Evolutionary conservation across 1,140 invertebrate species (phyloP).

Genomic region (Micrasema minimum): DNA sequence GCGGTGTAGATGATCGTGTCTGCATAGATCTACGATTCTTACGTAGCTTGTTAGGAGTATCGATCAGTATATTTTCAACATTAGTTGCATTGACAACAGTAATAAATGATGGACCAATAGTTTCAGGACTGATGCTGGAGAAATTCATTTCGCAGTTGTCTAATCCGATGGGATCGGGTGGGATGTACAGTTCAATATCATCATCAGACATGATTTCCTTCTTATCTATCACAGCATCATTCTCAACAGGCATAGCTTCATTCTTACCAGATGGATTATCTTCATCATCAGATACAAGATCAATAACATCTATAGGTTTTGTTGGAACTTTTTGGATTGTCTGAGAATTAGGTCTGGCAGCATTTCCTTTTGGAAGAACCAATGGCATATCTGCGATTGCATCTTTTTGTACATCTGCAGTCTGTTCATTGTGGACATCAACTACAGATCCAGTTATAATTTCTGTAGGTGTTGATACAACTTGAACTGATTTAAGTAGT

Average conservation of each 20-base stretch:
- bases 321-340: background rate
- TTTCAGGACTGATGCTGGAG: background rate
- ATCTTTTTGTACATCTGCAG: too few relatives aligned
- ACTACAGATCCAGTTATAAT: too few relatives aligned
- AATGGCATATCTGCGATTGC: background rate
- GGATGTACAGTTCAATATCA: slow-evolving; percentile 13
- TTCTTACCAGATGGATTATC: too few relatives aligned
- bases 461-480: too few relatives aligned
- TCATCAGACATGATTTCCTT: too few relatives aligned
- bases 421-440: too few relatives aligned
- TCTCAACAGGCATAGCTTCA: too few relatives aligned
- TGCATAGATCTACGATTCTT: background rate
- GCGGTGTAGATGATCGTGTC: background rate
- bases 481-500: too few relatives aligned
- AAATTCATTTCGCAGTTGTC: slow-evolving; percentile 1
- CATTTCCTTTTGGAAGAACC: background rate
- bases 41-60: slow-evolving; percentile 5
- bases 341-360: background rate
- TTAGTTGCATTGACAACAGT: slow-evolving; percentile 9
- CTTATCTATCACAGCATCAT: too few relatives aligned
- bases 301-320: slow-evolving; percentile 4
- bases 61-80: background rate
- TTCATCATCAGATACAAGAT: slow-evolving; percentile 19
- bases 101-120: background rate
- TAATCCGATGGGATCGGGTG: slow-evolving; percentile 16